Evolutionary conservation across 2,888 invertebrate species (phyloP).

Genomic region (Cryptus armator): DNA sequence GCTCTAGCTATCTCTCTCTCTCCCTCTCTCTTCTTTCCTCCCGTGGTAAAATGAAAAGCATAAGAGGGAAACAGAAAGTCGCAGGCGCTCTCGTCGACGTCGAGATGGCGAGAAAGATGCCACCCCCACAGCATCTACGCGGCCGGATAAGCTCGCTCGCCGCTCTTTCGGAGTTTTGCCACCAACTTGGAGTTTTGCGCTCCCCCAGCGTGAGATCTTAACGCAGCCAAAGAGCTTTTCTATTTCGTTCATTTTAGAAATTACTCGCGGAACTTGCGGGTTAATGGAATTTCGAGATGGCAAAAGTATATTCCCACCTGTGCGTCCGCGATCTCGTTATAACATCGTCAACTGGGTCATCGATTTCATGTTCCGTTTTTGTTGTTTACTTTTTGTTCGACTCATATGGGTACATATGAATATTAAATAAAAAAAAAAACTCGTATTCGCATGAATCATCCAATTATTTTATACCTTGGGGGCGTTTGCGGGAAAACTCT

Average conservation of each 20-base stretch:
- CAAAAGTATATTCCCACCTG: slow-evolving; percentile 26
- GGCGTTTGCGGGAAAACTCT: neutral
- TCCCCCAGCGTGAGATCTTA: slow-evolving; percentile 48
- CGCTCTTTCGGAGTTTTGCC: slow-evolving; percentile 48
- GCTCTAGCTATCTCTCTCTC: slow-evolving; percentile 9
- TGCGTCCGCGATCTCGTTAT: slow-evolving; percentile 44
- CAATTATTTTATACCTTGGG: slow-evolving; percentile 4
- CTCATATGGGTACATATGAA: neutral
- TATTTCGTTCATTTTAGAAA: slow-evolving; percentile 54
- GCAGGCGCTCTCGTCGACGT: slow-evolving; percentile 21
- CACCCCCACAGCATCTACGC: slow-evolving; percentile 19
- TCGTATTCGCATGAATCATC: neutral
- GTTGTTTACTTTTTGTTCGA: neutral
- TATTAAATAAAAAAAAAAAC: neutral
- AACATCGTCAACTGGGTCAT: slow-evolving; percentile 51
- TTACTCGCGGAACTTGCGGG: slow-evolving; percentile 33
- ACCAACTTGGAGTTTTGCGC: slow-evolving; percentile 51
- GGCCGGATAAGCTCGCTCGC: slow-evolving; percentile 30
- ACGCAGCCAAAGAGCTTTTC: slow-evolving; percentile 53
- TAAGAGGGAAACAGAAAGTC: slow-evolving; percentile 58
- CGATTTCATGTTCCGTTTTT: slow-evolving; percentile 17
- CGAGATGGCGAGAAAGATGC: slow-evolving; percentile 8
- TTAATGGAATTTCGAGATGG: slow-evolving; percentile 58
- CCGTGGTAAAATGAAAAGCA: slow-evolving; percentile 62
- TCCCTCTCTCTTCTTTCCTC: slow-evolving; percentile 35